Base-by-base conservation (phyloP, 2,888 invertebrate species). In the Synanthedon formicaeformis region DNA sequence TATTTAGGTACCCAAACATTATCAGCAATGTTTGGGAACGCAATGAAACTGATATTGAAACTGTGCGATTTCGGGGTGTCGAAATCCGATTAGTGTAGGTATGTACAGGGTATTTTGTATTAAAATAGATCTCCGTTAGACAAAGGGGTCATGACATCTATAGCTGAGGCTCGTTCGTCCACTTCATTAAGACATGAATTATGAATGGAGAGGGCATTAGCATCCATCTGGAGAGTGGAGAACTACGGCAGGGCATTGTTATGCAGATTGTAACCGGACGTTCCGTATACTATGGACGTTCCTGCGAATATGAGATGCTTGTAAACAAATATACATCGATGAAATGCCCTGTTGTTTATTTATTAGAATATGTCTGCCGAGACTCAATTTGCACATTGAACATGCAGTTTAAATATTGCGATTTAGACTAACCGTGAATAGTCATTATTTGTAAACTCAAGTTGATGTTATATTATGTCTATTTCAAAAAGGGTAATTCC, bases 181-280 rank as follows among this genome's bases (percentile, higher is more conserved):
- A 77, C 78, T 82, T 83, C 81, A 82, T 82, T 81, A 81, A 64
- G 72, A 68, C 77, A 80, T 83, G 81, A 85, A 85, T 86, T 84
- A 84, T 85, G 84, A 84, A 84, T 83, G 71, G 70, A 66, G 66
- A 63, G 59, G 71, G 71, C 76, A 83, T 83, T 84, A 82, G 75
- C 80, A 82, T 85, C 82, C 74, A 82, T 80, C 81, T 81, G 73
- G 71, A 76, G 78, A 69, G 72, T 62, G 66, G 69, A 67, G 69
- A 71, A 75, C 76, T 75, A 75, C 73, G 69, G 73, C 64, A 64
- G 69, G 65, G 71, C 66, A 87, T 87, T 87, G 85, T 86, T 78
- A 87, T 87, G 85, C 82, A 86, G 81, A 50, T 50, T 50, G 75
- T 72, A 56, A 65, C 81, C 84, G 85, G 86, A 84, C 81, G 78